Base-by-base conservation (phyloP, 2,797 vertebrate genomes). In the Neosilurus hyrtlii region DNA sequence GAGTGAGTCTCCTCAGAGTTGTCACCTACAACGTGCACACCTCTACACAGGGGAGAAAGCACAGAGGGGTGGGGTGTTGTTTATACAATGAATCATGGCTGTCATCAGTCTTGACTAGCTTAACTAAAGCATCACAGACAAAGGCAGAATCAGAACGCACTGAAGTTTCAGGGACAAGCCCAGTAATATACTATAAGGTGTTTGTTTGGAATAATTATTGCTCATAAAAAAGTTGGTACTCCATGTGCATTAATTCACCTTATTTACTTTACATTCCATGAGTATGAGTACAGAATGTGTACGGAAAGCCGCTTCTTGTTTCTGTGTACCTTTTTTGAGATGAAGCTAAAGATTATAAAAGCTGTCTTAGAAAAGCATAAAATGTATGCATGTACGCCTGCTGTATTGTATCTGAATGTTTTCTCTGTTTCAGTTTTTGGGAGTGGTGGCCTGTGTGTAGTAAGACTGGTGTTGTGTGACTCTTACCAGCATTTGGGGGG, bases 1-100 rank as follows among this genome's bases (percentile, higher is more conserved):
- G 26, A 81, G 72, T 61, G 81, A n/a, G 4, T 15, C 16, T 77
- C 77, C 84, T 84, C 79, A 80, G 26, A 5, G 62, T 75, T 82
- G 74, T 62, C 68, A 68, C 80, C 63, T 57, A 62, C 54, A 24
- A 24, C 73, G 63, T 85, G 62, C 59, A 82, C 66, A 84, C 66
- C 70, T 82, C 66, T n/a, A 52, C 51, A 51, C n/a, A 59, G 37
- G 15, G 30, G 81, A 72, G 26, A 85, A 49, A 89, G 59, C 30
- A 22, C n/a, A 67, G 79, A 54, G 83, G 61, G 88, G 86, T 88
- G 88, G 81, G 84, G 86, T 74, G 37, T 43, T 87, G 86, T 90
- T 85, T 88, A 75, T 66, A 82, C 74, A 84, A 66, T 88, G 86
- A 89, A 57, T 93, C 88, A 90, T 85, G n/a, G 54, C 73, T 67